A percentile compares a stretch with the other conserved stretches of the same genome.
Conservation (phyloP, 2,888 invertebrate genomes). For the Tachina lurida region DNA sequence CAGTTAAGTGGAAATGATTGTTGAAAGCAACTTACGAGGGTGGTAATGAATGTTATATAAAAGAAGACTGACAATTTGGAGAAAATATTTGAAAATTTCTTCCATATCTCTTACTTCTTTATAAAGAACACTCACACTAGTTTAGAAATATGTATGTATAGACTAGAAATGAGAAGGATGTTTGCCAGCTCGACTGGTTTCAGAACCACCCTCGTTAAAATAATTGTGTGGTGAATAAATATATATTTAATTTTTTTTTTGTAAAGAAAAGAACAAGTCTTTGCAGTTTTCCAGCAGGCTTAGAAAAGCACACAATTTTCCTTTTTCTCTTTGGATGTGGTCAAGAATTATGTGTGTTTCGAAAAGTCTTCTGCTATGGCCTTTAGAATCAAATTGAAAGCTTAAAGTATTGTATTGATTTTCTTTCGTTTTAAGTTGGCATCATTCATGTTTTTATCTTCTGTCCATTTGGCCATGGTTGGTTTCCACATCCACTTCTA, state of each 20-base stretch:
- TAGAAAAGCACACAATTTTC: conserved; percentile 22
- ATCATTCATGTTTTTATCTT: conserved; percentile 65
- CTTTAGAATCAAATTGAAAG: conserved; percentile 24
- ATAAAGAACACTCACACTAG: too few relatives aligned
- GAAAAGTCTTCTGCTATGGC: conserved; percentile 33
- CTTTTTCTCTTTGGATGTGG: conserved; percentile 4
- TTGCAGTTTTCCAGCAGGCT: conserved; percentile 18
- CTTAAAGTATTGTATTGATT: conserved; percentile 31
- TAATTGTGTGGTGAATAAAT: not conserved
- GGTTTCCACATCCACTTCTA: conserved; percentile 12
- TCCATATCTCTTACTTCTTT: too few relatives aligned
- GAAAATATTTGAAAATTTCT: too few relatives aligned
- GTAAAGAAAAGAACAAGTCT: conserved; percentile 52
- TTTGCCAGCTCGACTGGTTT: not conserved
- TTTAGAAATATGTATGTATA: too few relatives aligned
- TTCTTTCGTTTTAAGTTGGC: conserved; percentile 35
- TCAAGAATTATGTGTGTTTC: conserved; percentile 11
- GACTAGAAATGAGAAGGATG: too few relatives aligned
- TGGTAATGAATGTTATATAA: not conserved
- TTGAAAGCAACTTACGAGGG: conserved; percentile 16
- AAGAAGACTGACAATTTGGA: too few relatives aligned
- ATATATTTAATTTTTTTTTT: not conserved
- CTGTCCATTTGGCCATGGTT: conserved; percentile 42
- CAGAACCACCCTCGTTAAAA: conserved; percentile 26
- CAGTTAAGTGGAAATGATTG: conserved; percentile 56